Evolutionary conservation across 2,888 invertebrate genomes (phyloP).

Genomic region (Lasioglossum leucozonium): DNA sequence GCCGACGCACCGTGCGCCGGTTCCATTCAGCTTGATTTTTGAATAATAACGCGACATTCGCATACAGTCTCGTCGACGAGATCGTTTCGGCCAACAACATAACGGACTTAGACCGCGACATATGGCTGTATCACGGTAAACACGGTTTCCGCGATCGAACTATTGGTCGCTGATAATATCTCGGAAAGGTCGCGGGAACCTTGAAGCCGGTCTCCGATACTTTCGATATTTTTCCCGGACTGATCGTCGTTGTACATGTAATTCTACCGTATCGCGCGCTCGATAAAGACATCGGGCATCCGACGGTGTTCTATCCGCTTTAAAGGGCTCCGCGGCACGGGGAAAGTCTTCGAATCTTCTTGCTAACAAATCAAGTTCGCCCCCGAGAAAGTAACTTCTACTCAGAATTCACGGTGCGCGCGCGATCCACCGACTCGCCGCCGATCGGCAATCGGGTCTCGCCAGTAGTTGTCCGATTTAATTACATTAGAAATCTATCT

Average conservation of each 20-base stretch:
- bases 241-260: neutral
- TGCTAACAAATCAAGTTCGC: conserved; percentile 26
- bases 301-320: conserved; percentile 54
- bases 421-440: neutral
- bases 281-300: conserved; percentile 13
- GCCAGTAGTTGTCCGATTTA: neutral
- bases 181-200: neutral
- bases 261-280: neutral
- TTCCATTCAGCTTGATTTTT: neutral
- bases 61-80: neutral
- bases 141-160: conserved; percentile 3
- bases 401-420: neutral
- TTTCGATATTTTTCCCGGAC: conserved; percentile 4
- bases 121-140: neutral
- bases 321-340: conserved; percentile 48
- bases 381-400: conserved; percentile 10
- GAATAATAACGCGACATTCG: conserved; percentile 18
- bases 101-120: neutral
- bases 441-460: neutral
- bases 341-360: conserved; percentile 32
- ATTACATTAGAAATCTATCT: neutral
- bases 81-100: neutral
- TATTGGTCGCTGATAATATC: neutral
- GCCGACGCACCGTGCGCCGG: no score
- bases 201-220: neutral